Evolutionary conservation across 2,888 invertebrate species (phyloP).

Genomic region (Pachliopta kotzebuea): DNA sequence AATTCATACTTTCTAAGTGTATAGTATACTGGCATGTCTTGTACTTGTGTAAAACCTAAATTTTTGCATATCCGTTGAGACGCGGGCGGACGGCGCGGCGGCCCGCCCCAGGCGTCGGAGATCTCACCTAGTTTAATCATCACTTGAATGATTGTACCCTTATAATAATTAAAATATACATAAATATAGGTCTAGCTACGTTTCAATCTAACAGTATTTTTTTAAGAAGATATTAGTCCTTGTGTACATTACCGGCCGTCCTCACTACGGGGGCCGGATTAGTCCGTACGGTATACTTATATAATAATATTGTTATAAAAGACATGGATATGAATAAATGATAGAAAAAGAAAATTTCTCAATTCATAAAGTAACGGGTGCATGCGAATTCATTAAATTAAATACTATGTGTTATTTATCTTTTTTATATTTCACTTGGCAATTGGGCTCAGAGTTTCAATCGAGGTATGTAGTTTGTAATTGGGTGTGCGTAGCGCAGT

Average conservation of each 20-base stretch:
- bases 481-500: slow-evolving; percentile 30
- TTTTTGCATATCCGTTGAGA: slow-evolving; percentile 77
- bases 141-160: slow-evolving; percentile 76
- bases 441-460: slow-evolving; percentile 71
- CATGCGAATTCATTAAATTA: slow-evolving; percentile 76
- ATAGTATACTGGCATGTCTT: slow-evolving; percentile 70
- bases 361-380: slow-evolving; percentile 78
- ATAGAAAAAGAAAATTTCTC: slow-evolving; percentile 74
- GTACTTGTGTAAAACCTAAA: slow-evolving; percentile 57
- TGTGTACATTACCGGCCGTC: slow-evolving; percentile 73
- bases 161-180: slow-evolving; percentile 72
- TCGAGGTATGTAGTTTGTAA: slow-evolving; percentile 48
- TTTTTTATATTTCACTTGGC: slow-evolving; percentile 79
- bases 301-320: slow-evolving; percentile 71
- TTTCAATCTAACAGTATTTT: slow-evolving; percentile 82
- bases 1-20: slow-evolving; percentile 67
- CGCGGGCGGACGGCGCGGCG: slow-evolving; percentile 72
- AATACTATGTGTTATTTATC: slow-evolving; percentile 79
- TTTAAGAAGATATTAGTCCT: slow-evolving; percentile 81
- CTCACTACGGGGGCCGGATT: slow-evolving; percentile 64
- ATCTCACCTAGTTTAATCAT: slow-evolving; percentile 79
- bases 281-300: slow-evolving; percentile 75
- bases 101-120: slow-evolving; percentile 74
- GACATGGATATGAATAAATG: slow-evolving; percentile 75
- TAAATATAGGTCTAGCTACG: slow-evolving; percentile 77